phyloP scores from a whole-genome alignment of 2,113 vertebrate species.

The Salvelinus sp. region DNA sequence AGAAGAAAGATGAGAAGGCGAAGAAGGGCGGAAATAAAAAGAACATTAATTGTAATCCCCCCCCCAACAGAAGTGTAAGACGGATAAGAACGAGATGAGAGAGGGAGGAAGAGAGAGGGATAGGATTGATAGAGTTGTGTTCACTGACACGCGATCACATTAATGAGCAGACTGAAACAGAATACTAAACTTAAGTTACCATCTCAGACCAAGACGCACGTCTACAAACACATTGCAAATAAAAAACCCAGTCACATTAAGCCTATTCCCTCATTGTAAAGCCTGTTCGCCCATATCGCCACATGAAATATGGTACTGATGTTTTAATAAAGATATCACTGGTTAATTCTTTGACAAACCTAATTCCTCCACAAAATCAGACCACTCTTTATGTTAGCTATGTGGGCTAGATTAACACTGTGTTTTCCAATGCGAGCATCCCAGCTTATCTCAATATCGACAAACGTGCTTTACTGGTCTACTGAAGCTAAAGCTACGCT shows the following conservation, averaged over 20 bases:
- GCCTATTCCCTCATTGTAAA: too few species aligned
- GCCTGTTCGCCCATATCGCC: too few species aligned
- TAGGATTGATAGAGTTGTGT: constrained; percentile 45
- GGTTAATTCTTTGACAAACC: too few species aligned
- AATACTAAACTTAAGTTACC: constrained; percentile 32
- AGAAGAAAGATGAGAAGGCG: constrained; percentile 12
- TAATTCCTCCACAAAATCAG: too few species aligned
- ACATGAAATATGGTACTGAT: too few species aligned
- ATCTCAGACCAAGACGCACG: constrained; percentile 1
- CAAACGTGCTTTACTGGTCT: too few species aligned
- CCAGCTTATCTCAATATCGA: too few species aligned
- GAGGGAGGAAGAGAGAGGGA: not conserved
- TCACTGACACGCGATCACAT: constrained; percentile 46
- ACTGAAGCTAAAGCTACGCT: not conserved
- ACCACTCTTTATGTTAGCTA: too few species aligned
- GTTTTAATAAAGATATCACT: too few species aligned
- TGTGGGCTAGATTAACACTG: too few species aligned
- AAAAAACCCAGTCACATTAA: not conserved
- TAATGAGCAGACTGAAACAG: constrained; percentile 45
- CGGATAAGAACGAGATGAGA: constrained; percentile 27
- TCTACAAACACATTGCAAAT: not conserved
- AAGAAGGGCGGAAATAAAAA: constrained; percentile 27
- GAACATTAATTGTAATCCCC: constrained; percentile 77
- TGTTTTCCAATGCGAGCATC: too few species aligned
- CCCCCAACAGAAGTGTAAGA: constrained; percentile 61